A percentile compares a stretch with the other conserved stretches of the same genome.
phyloP scores from a whole-genome alignment of 2,797 vertebrate genomes.

The Xyrichtys novacula region DNA sequence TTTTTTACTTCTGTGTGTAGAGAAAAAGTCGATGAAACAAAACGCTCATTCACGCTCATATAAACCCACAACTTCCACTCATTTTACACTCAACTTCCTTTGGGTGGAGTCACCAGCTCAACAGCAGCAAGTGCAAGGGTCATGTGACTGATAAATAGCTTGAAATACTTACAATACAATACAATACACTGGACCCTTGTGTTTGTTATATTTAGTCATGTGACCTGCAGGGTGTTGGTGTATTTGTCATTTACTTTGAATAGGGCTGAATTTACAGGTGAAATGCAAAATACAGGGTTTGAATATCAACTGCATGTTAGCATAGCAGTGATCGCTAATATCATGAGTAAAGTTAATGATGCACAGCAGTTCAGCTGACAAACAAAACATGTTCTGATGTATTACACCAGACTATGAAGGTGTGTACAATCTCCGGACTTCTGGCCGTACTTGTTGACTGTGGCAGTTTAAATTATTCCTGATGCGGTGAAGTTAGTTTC shows the following conservation, averaged over 20 bases:
- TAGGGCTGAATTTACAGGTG: slow-evolving; percentile 23
- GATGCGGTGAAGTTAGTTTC: too few relatives aligned
- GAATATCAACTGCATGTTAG: slow-evolving; percentile 55
- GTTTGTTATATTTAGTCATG: slow-evolving; percentile 36
- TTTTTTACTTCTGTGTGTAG: not conserved
- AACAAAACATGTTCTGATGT: too few relatives aligned
- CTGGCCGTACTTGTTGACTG: too few relatives aligned
- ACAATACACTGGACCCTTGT: too few relatives aligned
- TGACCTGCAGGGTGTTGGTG: slow-evolving; percentile 5
- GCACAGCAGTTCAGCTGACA: slow-evolving; percentile 42
- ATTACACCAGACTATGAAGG: too few relatives aligned
- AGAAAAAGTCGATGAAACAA: slow-evolving; percentile 6
- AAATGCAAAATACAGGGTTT: slow-evolving; percentile 50
- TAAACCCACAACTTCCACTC: slow-evolving; percentile 25
- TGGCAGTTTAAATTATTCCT: too few relatives aligned
- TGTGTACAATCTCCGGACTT: too few relatives aligned
- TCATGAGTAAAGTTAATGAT: slow-evolving; percentile 28
- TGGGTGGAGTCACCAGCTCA: not conserved
- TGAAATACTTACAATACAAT: too few relatives aligned
- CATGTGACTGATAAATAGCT: not conserved
- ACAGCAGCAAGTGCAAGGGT: not conserved
- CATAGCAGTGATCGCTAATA: slow-evolving; percentile 19
- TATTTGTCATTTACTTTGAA: slow-evolving; percentile 36
- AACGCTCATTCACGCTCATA: not conserved
- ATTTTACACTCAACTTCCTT: slow-evolving; percentile 17